These are phyloP conservation scores for Phenacoccus solenopsis DNA, from an alignment of 1,140 invertebrate genomes.

Conservation along the genomic window DNA sequence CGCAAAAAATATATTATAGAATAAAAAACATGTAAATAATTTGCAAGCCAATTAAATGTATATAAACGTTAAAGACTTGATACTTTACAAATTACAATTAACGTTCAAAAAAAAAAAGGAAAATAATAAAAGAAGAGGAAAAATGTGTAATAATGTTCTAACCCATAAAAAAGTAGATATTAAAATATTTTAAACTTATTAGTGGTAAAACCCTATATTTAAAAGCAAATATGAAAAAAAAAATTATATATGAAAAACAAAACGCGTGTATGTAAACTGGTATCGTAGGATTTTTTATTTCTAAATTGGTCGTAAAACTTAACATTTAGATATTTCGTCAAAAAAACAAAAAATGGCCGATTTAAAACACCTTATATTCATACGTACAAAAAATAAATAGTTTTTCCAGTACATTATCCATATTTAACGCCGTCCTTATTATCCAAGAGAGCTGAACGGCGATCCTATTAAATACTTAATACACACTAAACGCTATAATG, in stretches of 20 bases:
- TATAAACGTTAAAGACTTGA: background rate
- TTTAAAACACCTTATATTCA: background rate
- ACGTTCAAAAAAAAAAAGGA: background rate
- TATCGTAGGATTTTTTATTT: background rate
- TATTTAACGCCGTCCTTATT: background rate
- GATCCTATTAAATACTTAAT: background rate
- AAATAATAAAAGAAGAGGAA: background rate
- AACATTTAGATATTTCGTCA: background rate
- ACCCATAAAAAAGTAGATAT: background rate
- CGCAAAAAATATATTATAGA: background rate
- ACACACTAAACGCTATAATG: background rate
- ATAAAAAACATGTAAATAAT: background rate
- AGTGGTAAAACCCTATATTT: slow-evolving; percentile 12
- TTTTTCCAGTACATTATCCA: background rate
- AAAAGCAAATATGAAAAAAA: background rate
- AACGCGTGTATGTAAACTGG: background rate
- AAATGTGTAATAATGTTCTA: background rate
- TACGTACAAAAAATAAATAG: background rate
- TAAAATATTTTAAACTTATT: slow-evolving; percentile 13
- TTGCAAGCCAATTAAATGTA: background rate
- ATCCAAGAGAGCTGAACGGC: background rate
- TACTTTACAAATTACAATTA: background rate
- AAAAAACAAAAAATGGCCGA: slow-evolving; percentile 1
- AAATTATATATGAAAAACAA: background rate
- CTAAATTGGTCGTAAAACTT: background rate